Evolutionary conservation across 1,140 invertebrate genomes (phyloP).

Genomic region (Drosophila repletoides): DNA sequence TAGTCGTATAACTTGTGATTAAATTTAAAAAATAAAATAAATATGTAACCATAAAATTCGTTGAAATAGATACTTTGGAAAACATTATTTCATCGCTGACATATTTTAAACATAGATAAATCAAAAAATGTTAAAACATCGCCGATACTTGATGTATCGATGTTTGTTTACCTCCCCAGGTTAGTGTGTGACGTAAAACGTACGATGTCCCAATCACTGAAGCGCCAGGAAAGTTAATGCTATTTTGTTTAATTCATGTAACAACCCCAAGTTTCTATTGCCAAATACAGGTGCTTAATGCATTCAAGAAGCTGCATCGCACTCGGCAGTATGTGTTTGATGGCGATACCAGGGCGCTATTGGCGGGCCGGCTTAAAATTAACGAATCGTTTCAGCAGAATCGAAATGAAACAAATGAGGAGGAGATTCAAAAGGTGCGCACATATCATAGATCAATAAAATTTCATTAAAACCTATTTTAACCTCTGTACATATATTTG

Average conservation of each 20-base stretch:
- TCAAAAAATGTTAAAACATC: too few species aligned
- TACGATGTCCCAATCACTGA: constrained; percentile 63
- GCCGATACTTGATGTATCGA: too few species aligned
- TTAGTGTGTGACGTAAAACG: constrained; percentile 29
- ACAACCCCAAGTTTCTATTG: not conserved
- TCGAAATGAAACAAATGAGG: constrained; percentile 48
- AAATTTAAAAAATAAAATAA: too few species aligned
- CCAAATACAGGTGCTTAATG: constrained; percentile 54
- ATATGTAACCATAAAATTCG: too few species aligned
- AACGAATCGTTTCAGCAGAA: constrained; percentile 73
- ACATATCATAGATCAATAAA: not conserved
- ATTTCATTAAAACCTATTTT: not conserved
- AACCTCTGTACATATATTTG: not conserved
- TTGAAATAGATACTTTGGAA: too few species aligned
- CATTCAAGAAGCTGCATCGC: constrained; percentile 75
- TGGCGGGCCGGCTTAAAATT: constrained; percentile 59
- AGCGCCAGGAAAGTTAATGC: constrained; percentile 46
- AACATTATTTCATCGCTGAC: too few species aligned
- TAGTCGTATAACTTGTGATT: too few species aligned
- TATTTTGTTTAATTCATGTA: not conserved
- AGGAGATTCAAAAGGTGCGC: constrained; percentile 68
- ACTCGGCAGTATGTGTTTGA: constrained; percentile 68
- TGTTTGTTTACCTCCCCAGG: too few species aligned
- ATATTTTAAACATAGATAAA: too few species aligned
- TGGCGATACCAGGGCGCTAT: constrained; percentile 57